A percentile compares a stretch with the other conserved stretches of the same genome.
Conservation (phyloP, 2,888 invertebrate genomes). For the Isotomurus palustris region DNA sequence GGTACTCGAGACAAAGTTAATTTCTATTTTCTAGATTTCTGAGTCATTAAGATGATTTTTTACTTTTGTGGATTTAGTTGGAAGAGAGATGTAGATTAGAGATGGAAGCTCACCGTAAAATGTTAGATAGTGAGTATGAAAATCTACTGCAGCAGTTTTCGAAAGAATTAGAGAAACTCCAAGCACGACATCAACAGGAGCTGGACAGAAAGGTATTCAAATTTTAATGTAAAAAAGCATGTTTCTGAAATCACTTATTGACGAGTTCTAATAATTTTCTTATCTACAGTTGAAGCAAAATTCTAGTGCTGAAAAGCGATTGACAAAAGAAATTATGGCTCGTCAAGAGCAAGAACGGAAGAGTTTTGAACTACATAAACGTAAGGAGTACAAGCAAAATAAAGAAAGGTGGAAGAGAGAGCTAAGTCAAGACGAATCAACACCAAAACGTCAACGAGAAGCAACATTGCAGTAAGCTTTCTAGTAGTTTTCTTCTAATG, state of each 20-base stretch:
- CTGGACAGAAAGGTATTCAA: constrained; percentile 52
- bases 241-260: neutral
- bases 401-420: constrained; percentile 96
- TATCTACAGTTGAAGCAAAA: constrained; percentile 73
- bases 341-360: constrained; percentile 90
- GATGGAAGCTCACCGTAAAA: constrained; percentile 92
- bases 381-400: constrained; percentile 89
- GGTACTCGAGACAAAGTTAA: constrained; percentile 50
- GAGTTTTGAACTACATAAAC: constrained; percentile 84
- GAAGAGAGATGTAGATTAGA: constrained; percentile 95
- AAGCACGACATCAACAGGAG: constrained; percentile 58
- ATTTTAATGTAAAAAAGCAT: neutral
- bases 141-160: constrained; percentile 83
- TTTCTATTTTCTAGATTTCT: no score
- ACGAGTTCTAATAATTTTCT: constrained; percentile 11
- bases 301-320: constrained; percentile 82
- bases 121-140: constrained; percentile 95
- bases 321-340: constrained; percentile 82
- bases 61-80: constrained; percentile 56
- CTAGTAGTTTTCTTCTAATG: no score
- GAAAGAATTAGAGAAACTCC: constrained; percentile 83
- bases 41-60: no score
- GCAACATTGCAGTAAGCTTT: constrained; percentile 69
- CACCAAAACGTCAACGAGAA: constrained; percentile 84
- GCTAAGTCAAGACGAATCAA: constrained; percentile 83